phyloP scores from a whole-genome alignment of 92 coral and sea anemone species.

The Galaxea fascicularis region DNA sequence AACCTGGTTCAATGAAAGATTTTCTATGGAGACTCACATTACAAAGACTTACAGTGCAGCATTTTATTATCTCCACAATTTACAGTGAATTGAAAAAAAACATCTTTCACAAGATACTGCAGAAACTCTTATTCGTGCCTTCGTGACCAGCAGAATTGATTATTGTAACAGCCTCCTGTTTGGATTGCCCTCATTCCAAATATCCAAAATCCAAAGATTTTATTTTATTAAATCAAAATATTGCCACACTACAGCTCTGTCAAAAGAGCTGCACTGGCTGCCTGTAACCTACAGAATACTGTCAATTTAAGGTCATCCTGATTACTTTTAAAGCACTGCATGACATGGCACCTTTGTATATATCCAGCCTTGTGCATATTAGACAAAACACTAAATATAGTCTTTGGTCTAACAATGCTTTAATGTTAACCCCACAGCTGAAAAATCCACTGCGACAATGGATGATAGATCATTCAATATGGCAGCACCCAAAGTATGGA shows the following conservation, averaged over 20 bases:
- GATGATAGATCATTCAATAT: constrained; percentile 53
- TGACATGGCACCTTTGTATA: too few relatives aligned
- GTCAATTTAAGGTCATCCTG: too few relatives aligned
- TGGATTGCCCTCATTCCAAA: constrained; percentile 38
- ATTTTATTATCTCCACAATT: constrained; percentile 9
- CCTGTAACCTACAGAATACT: too few relatives aligned
- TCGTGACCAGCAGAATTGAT: too few relatives aligned
- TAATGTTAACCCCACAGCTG: constrained; percentile 35
- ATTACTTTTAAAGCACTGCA: too few relatives aligned
- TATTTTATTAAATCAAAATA: constrained; percentile 23
- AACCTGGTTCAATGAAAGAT: constrained; percentile 36
- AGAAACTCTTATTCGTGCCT: constrained; percentile 40
- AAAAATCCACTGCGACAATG: constrained; percentile 35
- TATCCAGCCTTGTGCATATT: constrained; percentile 28
- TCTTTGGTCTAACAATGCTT: constrained; percentile 29
- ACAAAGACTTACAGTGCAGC: constrained; percentile 31
- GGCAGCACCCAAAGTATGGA: constrained; percentile 67
- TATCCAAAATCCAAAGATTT: constrained; percentile 45
- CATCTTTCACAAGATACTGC: constrained; percentile 34
- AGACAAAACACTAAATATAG: constrained; percentile 31
- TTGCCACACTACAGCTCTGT: constrained; percentile 49
- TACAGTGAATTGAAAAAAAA: constrained; percentile 2
- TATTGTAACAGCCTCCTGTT: constrained; percentile 50
- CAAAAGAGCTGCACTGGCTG: constrained; percentile 51
- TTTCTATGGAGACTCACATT: constrained; percentile 38